Evolutionary conservation across 2,113 vertebrate genomes (phyloP), one percentile per base, ranked within the genome.

Genomic region (Strigops habroptila): DNA sequence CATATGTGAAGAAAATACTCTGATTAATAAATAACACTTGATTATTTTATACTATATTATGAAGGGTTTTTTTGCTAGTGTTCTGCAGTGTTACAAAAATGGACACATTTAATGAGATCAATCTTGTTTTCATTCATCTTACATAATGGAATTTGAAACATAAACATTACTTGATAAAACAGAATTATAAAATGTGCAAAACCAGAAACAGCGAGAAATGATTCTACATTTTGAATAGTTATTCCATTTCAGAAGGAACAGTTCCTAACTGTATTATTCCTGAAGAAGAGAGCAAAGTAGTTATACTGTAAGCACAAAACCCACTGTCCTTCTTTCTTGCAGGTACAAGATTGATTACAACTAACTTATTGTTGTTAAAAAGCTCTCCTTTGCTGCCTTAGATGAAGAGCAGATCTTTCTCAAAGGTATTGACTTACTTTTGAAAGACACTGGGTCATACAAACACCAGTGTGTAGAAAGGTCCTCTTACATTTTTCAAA

Each of bases 381-480:
- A 88, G 75, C 48, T 85, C 86, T 96, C 70, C 48, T 95, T 91
- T 94, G 81, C 79, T 95, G 51, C 51, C 77, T 96, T 79, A 86
- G 65, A 46, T 94, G 86, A 93, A 96, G 85, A 89, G 74, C 89
- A 97, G 89, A 82, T 80, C 57, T 96, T 97, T 97, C 95, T 96
- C 95, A 97, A 97, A 96, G 93, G 85, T 97, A 94, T 96, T 96
- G 88, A 57, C 55, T 96, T 97, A 85, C 90, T 86, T 53, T 62
- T 95, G 81, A 89, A 96, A 96, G 48, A 51, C 95, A 81, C 77
- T 92, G 43, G n/a, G n/a, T 97, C 63, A 62, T 93, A 73, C 18
- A 63, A 77, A 86, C 85, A 35, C 67, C 55, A 90, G 30, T 87
- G 28, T 55, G 88, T 75, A 97, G 92, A 94, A 93, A 96, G 55